phyloP scores from a whole-genome alignment of 2,888 invertebrate genomes.

The Drosophila sordidula region DNA sequence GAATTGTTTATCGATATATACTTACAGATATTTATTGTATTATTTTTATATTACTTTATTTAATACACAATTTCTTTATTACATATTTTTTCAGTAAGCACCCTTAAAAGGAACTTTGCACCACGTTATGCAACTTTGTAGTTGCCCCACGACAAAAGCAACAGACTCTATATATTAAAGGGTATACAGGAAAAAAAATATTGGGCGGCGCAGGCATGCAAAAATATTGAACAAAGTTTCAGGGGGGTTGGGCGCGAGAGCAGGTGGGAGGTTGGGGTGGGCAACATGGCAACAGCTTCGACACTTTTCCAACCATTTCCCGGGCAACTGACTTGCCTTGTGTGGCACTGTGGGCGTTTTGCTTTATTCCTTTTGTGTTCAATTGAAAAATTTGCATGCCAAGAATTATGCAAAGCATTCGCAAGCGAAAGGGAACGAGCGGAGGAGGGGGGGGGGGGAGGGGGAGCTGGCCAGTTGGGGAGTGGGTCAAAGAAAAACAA shows the following conservation, averaged over 20 bases:
- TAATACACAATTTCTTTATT: too few species aligned
- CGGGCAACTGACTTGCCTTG: conserved; percentile 41
- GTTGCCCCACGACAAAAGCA: neutral
- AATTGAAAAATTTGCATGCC: conserved; percentile 80
- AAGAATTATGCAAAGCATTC: conserved; percentile 75
- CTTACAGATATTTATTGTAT: too few species aligned
- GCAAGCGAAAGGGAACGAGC: conserved; percentile 7
- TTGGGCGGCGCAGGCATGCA: conserved; percentile 63
- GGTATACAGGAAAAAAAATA: conserved; percentile 38
- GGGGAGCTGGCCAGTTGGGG: conserved; percentile 23
- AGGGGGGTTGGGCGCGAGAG: conserved; percentile 17
- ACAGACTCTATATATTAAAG: conserved; percentile 9
- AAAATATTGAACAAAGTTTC: conserved; percentile 77
- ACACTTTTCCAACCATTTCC: conserved; percentile 72
- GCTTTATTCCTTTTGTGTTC: conserved; percentile 71
- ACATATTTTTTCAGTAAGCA: too few species aligned
- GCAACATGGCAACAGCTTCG: conserved; percentile 66
- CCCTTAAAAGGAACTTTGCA: too few species aligned
- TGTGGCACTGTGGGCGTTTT: conserved; percentile 62
- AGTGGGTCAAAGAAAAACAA: conserved; percentile 62
- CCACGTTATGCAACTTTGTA: too few species aligned
- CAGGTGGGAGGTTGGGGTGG: conserved; percentile 21
- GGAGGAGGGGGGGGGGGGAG: conserved; percentile 6
- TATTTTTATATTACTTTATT: too few species aligned
- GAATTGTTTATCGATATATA: neutral